Conservation (phyloP, 1,140 invertebrate species). For the Danaus melanippus region DNA sequence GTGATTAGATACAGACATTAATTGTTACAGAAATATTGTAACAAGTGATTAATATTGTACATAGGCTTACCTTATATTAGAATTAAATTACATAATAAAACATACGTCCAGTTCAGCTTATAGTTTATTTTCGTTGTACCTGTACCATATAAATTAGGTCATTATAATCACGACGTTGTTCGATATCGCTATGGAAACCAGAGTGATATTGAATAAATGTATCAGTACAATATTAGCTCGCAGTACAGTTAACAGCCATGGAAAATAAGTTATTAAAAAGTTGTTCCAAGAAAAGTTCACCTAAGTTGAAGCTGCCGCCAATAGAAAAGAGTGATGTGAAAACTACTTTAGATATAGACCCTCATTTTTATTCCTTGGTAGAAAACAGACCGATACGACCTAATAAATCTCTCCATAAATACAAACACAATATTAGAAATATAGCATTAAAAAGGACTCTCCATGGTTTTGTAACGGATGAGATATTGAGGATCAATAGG, state of each 20-base stretch:
- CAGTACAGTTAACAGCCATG: constrained; percentile 12
- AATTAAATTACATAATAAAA: too few species aligned
- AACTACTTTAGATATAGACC: constrained; percentile 74
- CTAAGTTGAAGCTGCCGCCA: constrained; percentile 45
- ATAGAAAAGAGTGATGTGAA: constrained; percentile 45
- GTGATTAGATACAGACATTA: constrained; percentile 27
- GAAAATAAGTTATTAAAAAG: constrained; percentile 33
- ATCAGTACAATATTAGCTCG: neutral
- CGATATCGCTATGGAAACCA: constrained; percentile 39
- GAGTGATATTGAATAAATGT: constrained; percentile 32
- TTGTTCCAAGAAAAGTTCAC: constrained; percentile 28
- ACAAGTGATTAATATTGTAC: too few species aligned
- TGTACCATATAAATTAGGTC: too few species aligned
- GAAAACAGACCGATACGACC: constrained; percentile 71
- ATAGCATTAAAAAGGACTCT: constrained; percentile 72
- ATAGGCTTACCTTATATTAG: too few species aligned
- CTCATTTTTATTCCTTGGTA: constrained; percentile 74
- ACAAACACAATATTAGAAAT: constrained; percentile 73
- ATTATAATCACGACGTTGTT: neutral
- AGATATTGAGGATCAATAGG: constrained; percentile 74
- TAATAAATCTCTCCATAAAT: constrained; percentile 68
- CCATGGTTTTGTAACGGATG: constrained; percentile 73
- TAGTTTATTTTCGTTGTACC: too few species aligned
- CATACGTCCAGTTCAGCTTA: too few species aligned
- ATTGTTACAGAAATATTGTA: too few species aligned